Conservation (phyloP, 2,888 invertebrate species). For the Colletes collaris region DNA sequence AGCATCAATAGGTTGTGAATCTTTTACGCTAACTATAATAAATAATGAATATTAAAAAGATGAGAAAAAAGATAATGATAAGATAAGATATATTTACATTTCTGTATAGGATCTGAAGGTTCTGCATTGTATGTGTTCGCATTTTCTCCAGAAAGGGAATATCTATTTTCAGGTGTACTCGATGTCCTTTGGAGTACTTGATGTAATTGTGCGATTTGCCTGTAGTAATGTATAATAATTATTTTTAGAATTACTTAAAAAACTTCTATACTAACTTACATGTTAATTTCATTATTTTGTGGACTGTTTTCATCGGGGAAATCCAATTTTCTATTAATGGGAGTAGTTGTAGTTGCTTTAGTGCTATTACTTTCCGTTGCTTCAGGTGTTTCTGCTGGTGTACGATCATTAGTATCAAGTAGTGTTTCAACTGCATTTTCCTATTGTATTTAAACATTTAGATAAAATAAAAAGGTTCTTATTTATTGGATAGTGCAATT, state of each 20-base stretch:
- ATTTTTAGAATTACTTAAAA: not conserved
- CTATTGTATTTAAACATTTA: constrained; percentile 11
- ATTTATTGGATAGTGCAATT: not conserved
- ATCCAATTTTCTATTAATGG: constrained; percentile 74
- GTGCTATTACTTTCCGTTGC: not conserved
- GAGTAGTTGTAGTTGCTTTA: not conserved
- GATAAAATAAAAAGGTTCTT: too few relatives aligned
- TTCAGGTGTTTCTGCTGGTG: not conserved
- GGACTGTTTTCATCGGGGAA: constrained; percentile 71
- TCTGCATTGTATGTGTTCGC: constrained; percentile 70
- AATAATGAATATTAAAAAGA: constrained; percentile 5
- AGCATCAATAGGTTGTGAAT: constrained; percentile 86
- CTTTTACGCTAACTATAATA: constrained; percentile 75
- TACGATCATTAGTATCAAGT: not conserved
- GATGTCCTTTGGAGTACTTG: constrained; percentile 73
- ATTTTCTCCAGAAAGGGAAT: constrained; percentile 73
- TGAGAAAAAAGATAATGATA: not conserved
- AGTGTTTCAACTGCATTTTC: not conserved
- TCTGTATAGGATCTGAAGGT: constrained; percentile 63
- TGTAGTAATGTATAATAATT: constrained; percentile 29
- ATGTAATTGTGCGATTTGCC: constrained; percentile 77
- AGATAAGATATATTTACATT: constrained; percentile 58
- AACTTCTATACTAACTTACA: constrained; percentile 54
- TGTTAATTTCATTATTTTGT: constrained; percentile 71
- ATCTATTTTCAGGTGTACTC: constrained; percentile 74